Evolutionary conservation across 2,797 vertebrate genomes (phyloP).

Genomic region (Tenualosa thibaudeaui): DNA sequence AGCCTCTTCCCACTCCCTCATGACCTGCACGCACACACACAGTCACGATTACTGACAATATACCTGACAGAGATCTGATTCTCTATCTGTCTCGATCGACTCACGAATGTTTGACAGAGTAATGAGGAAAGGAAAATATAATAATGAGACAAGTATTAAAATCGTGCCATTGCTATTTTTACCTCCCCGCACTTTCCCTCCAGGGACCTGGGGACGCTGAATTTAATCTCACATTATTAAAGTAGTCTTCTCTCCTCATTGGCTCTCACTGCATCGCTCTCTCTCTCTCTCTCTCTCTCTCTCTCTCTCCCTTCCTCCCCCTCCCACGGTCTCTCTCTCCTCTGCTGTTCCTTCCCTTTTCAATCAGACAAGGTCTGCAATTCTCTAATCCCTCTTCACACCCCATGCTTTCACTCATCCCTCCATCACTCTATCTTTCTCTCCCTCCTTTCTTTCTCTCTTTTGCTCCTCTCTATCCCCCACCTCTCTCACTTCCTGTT

Average conservation of each 20-base stretch:
- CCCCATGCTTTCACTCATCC: background rate
- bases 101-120: constrained; percentile 26
- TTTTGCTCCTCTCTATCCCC: background rate
- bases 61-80: background rate
- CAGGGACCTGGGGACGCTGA: background rate
- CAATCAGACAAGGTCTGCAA: too few relatives aligned
- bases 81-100: background rate
- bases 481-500: background rate
- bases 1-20: constrained; percentile 98
- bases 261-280: background rate
- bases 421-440: background rate
- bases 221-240: constrained; percentile 24
- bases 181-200: background rate
- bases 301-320: background rate
- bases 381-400: background rate
- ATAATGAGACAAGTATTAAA: background rate
- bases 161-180: background rate
- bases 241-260: background rate
- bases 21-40: constrained; percentile 78
- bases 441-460: background rate
- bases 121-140: background rate
- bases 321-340: background rate
- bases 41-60: background rate
- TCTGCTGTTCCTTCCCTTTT: background rate
- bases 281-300: background rate